Evolutionary conservation across 2,888 invertebrate genomes (phyloP), one percentile per base, ranked within the genome.

Genomic region (Lapara coniferarum): DNA sequence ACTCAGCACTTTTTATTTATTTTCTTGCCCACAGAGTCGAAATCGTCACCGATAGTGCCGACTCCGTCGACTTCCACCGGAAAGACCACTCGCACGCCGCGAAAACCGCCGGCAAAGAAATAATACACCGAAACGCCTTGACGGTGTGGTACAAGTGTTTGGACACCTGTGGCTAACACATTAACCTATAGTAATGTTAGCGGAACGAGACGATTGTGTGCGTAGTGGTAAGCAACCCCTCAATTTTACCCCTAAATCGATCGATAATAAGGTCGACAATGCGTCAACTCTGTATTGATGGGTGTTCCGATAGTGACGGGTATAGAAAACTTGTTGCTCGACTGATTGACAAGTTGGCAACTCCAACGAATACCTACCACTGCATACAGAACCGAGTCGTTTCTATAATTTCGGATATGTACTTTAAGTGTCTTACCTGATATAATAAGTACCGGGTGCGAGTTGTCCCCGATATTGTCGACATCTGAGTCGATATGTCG

Each of bases 61-160:
- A 89, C 89, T 10, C 92, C 94, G 0, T 93, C 93, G 14, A 92
- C 94, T 37, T 93, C 94, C 49, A 91, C 92, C 68, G 94, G 93
- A 71, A 92, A 93, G 75, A 83, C 90, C 49, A 89, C 91, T 2
- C 92, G 94, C 80, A 89, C 93, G 76, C 92, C 93, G 71, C 82
- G 93, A 66, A 93, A 93, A 75, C 89, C 93, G 75, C 90, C 92
- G 71, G 82, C 88, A 71, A 85, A 91, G 81, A 92, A 93, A 90
- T 93, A 92, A 90, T 88, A 86, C 81, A 72, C 72, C 75, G 70
- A 58, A 70, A 59, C 66, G 55, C 66, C 74, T 72, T 71, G 71
- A 69, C 67, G 66, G 66, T 73, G 73, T 67, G 72, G 73, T 68
- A 71, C 63, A n/a, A 73, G 80, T 71, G 72, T 67, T 73, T 73